Evolutionary conservation across 2,888 invertebrate genomes (phyloP), one percentile per base, ranked within the genome.

Genomic region (Apodemia zela): DNA sequence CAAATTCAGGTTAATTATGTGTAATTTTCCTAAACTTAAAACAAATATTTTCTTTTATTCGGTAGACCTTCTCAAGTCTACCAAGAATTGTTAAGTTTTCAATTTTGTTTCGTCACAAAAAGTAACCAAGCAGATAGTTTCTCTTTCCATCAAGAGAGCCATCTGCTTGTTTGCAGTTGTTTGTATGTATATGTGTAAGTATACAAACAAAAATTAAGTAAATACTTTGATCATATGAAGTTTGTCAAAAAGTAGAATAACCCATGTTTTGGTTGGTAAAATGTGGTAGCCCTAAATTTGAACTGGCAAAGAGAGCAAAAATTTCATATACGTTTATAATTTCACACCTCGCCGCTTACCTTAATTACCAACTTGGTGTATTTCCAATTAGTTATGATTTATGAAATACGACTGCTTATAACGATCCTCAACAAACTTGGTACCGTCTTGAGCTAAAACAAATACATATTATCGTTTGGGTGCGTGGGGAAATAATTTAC

Each of bases 331-430:
- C 59, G 25, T 45, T 17, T 63, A 84, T 84, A 85, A 87, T 87
- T 87, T 87, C 84, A 87, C 84, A 84, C 82, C 61, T 77, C 71
- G 82, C 76, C 77, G 82, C 75, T 69, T 75, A 78, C 75, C 80
- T 83, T 87, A 86, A 87, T 87, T 87, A 84, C 83, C 75, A 70
- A 80, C 83, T 84, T 81, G 81, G 81, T 81, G 78, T 84, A 82
- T 85, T 87, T 82, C 79, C 81, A 86, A 84, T 77, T 78, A 79
- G 80, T 79, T 61, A 61, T 38, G n/a, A 57, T 57, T 29, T 29
- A 60, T 54, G 15, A 61, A 54, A 54, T 54, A 54, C 54, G 15
- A 54, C 15, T 54, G 25, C 25, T 54, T 54, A 51, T 51, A 54
- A 54, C 54, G 29, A 25, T 25, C 13, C 54, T 54, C n/a, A 7